Conservation (phyloP, 2,113 vertebrate genomes). For the Microcebus ravelobensis region DNA sequence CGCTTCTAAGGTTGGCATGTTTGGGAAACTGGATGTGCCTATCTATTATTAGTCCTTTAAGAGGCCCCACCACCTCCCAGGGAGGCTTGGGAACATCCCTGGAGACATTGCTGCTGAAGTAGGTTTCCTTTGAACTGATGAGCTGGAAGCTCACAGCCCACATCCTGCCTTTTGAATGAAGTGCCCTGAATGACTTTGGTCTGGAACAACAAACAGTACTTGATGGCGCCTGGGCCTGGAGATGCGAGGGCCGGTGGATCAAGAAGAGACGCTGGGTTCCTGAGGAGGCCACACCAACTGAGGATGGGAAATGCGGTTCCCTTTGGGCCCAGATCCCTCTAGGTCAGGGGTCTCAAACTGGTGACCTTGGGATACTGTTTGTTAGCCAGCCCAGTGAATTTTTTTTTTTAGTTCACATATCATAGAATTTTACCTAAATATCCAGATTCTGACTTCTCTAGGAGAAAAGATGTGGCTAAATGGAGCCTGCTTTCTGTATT, state of each 20-base stretch:
- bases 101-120: constrained; percentile 51
- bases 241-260: background rate
- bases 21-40: constrained; percentile 64
- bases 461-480: background rate
- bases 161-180: constrained; percentile 60
- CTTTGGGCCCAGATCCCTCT: background rate
- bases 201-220: constrained; percentile 73
- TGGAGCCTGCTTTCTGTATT: background rate
- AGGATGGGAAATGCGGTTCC: background rate
- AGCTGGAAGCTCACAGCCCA: constrained; percentile 58
- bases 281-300: background rate
- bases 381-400: background rate
- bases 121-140: constrained; percentile 61
- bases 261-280: background rate
- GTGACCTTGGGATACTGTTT: background rate
- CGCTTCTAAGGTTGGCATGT: constrained; percentile 67
- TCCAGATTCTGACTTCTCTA: constrained; percentile 18
- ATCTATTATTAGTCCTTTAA: constrained; percentile 73
- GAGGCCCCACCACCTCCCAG: constrained; percentile 45
- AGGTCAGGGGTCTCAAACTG: background rate
- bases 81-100: constrained; percentile 66
- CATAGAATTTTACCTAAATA: constrained; percentile 29
- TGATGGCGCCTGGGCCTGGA: background rate
- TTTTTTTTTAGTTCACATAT: background rate
- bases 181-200: constrained; percentile 63